Base-by-base conservation (phyloP, 1,140 invertebrate genomes). In the Galleria mellonella region DNA sequence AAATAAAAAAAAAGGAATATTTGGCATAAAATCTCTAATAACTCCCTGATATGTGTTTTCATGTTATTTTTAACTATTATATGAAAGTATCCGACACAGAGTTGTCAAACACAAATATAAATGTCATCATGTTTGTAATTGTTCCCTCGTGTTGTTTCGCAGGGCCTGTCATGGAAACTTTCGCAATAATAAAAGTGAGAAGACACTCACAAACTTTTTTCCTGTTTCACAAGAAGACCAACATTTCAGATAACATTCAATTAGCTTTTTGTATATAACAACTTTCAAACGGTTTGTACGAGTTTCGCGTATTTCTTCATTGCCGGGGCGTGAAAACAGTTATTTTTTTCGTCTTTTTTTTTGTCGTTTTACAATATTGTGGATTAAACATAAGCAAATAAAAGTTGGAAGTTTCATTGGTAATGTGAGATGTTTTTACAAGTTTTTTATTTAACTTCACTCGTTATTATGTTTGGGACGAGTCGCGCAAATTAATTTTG, bases 181-280 rank as follows among this genome's bases (percentile, higher is more conserved):
- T 64, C 51, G 48, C 47, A 74, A 77, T 74, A 75, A 72, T 65
- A 67, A 66, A 68, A 76, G 68, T 53, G 62, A 51, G 54, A 49
- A 51, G 54, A 50, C 49, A 45, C 63, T 64, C 41, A 14, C 45
- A 41, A 73, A 65, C 47, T 70, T 73, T 69, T 71, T 62, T 42
- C 44, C 15, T 48, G 50, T 55, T 49, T 47, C 36, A 52, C 51
- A 52, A 56, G 55, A 48, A 61, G 43, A 51, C 48, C 58, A 64
- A 62, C 62, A 71, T 63, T 71, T 67, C 43, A 61, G 59, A 73
- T 71, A 69, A 69, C 56, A 74, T 74, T 72, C 65, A 76, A 76
- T 76, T 73, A 73, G 61, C 61, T 69, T 71, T 67, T 72, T 73
- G 55, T 61, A 43, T 9, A 8, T 43, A 61, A 17, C 35, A 69